Conservation (phyloP, 2,888 invertebrate species). For the Ametastegia equiseti region DNA sequence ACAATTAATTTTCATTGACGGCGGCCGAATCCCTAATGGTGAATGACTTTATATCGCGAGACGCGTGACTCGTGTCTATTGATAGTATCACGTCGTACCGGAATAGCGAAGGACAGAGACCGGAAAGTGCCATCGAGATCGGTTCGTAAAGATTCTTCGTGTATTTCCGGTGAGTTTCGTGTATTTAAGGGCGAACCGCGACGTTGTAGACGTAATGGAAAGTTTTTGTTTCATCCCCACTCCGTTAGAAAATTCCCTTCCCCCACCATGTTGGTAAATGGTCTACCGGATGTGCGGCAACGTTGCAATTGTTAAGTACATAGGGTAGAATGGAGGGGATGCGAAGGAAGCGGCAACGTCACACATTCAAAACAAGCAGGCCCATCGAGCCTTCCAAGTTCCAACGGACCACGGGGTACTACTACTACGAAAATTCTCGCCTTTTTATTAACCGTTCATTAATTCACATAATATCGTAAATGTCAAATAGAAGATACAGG, state of each 20-base stretch:
- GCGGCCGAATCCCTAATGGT: too few relatives aligned
- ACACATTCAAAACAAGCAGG: conserved; percentile 72
- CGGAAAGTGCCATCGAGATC: conserved; percentile 30
- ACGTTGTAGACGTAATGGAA: conserved; percentile 57
- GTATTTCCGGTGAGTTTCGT: background rate
- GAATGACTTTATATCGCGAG: too few relatives aligned
- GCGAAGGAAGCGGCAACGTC: conserved; percentile 73
- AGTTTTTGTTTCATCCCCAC: conserved; percentile 61
- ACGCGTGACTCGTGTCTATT: background rate
- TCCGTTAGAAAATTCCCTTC: conserved; percentile 57
- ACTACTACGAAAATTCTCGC: background rate
- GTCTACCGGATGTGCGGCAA: conserved; percentile 73
- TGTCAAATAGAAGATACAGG: background rate
- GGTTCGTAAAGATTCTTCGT: background rate
- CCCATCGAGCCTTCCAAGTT: conserved; percentile 58
- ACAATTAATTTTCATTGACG: too few relatives aligned
- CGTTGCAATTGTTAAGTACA: conserved; percentile 73
- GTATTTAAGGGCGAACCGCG: background rate
- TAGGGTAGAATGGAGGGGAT: conserved; percentile 60
- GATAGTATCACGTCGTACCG: background rate
- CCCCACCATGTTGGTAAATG: conserved; percentile 61
- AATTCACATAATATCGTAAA: background rate
- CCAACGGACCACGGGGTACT: conserved; percentile 33
- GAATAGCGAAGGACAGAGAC: background rate
- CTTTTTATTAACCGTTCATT: background rate